Evolutionary conservation across 2,797 vertebrate species (phyloP), one percentile per base, ranked within the genome.

Genomic region (Mormyrops attenuatus): DNA sequence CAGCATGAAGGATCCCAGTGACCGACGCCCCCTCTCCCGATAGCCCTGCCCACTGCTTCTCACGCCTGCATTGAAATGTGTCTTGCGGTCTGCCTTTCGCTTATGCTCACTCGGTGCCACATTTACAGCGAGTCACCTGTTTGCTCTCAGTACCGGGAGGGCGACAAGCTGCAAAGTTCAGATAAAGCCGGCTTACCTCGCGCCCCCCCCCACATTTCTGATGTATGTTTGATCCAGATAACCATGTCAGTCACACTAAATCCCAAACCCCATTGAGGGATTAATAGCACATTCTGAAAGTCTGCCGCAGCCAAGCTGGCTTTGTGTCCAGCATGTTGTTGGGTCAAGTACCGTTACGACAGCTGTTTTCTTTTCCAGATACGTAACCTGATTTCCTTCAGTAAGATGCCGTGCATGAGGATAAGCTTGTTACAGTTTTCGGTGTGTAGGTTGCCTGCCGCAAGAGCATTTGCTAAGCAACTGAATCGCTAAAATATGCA

Each of bases 311-410:
- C 8, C 5, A 30, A 26, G 41, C 60, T 41, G 85, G 34, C 34
- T 87, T 87, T 87, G 20, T 87, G 53, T 53, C 85, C 53, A n/a
- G 85, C 53, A 87, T 55, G 85, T 87, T 57, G 85, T 20, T 38
- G 85, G 85, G 85, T 87, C 85, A 53, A 87, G 50, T 57, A 22
- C 52, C 30, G 15, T 57, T 41, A 30, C 7, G 13, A 15, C 30
- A 17, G 85, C 30, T 69, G 26, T 66, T 53, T 50, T 47, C 41
- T 47, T 50, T 9, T 11, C 11, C 20, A 30, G 47, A 47, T 52
- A n/a, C 22, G 17, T 60, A 44, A 60, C 53, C 44, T 22, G 49
- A 85, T 85, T 85, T 30, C n/a, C 82, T 85, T 85, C 49, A 11
- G 82, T 9, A 13, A 49, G 44, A 3, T 15, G 22, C 47, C 1